Evolutionary conservation across 1,140 invertebrate genomes (phyloP).

Genomic region (Arion vulgaris): DNA sequence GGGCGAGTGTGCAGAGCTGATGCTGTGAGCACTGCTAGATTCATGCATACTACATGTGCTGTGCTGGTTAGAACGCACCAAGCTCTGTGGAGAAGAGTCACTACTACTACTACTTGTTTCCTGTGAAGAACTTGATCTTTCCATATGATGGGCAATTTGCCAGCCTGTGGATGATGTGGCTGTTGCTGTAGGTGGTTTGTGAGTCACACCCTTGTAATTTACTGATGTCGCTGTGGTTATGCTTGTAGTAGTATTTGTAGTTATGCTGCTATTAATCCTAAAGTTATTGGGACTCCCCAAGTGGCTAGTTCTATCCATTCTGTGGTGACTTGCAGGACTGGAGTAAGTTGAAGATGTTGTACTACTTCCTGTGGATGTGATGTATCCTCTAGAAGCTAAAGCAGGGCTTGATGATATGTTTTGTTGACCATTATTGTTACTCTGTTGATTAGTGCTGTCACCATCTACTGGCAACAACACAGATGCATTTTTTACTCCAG

Average conservation of each 20-base stretch:
- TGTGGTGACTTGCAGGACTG: constrained; percentile 13
- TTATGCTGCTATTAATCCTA: neutral
- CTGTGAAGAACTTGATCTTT: constrained; percentile 35
- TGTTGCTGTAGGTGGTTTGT: neutral
- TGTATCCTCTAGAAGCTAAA: neutral
- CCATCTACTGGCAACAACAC: neutral
- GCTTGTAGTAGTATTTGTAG: neutral
- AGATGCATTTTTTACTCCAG: neutral
- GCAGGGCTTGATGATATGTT: neutral
- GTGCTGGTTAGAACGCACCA: constrained; percentile 25
- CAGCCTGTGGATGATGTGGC: neutral
- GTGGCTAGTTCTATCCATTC: neutral
- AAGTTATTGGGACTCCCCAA: neutral
- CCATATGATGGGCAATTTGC: constrained; percentile 30
- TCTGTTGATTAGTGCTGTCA: neutral
- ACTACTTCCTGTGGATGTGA: neutral
- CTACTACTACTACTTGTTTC: constrained; percentile 30
- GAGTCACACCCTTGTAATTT: neutral
- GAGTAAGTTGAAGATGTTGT: neutral
- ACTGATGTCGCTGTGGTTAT: neutral
- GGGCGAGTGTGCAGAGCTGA: constrained; percentile 17
- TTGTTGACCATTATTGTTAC: neutral
- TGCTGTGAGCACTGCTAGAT: constrained; percentile 35
- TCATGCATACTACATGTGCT: constrained; percentile 24
- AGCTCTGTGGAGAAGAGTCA: constrained; percentile 32